phyloP scores from a whole-genome alignment of 1,140 invertebrate species.

The Aradophagus sp. region DNA sequence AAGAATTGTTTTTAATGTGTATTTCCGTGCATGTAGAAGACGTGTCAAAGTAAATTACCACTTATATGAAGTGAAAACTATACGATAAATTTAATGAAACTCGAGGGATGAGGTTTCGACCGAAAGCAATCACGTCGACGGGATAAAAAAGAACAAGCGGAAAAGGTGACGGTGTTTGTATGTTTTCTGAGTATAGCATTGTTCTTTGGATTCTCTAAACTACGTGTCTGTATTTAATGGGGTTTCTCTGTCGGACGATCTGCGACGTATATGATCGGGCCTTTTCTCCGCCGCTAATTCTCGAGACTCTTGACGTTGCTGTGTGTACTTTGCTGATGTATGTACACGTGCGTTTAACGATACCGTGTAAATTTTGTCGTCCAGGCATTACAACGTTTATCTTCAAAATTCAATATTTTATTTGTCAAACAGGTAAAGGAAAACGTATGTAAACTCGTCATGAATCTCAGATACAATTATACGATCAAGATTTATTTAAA shows the following conservation, averaged over 20 bases:
- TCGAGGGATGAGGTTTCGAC: too few species aligned
- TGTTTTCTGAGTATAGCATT: slow-evolving; percentile 60
- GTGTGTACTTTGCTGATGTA: slow-evolving; percentile 33
- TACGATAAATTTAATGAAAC: too few species aligned
- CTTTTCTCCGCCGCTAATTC: slow-evolving; percentile 33
- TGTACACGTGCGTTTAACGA: slow-evolving; percentile 49
- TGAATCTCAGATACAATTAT: too few species aligned
- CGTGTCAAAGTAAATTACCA: too few species aligned
- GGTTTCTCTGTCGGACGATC: slow-evolving; percentile 65
- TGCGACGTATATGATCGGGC: slow-evolving; percentile 46
- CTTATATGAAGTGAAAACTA: too few species aligned
- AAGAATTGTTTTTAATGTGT: too few species aligned
- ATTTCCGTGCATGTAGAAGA: too few species aligned
- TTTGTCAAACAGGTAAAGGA: slow-evolving; percentile 11
- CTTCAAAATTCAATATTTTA: slow-evolving; percentile 5
- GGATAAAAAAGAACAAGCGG: slow-evolving; percentile 25
- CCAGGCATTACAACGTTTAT: slow-evolving; percentile 29
- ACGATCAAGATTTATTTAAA: too few species aligned
- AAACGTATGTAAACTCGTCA: too few species aligned
- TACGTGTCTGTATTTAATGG: slow-evolving; percentile 63
- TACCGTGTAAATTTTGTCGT: slow-evolving; percentile 50
- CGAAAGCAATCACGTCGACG: slow-evolving; percentile 48
- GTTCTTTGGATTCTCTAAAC: slow-evolving; percentile 59
- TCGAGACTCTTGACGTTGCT: slow-evolving; percentile 31
- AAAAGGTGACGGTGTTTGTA: slow-evolving; percentile 53